Conservation (phyloP, 30 jellyfish, hydroid and myxozoan genomes). For the Aurelia aurita region DNA sequence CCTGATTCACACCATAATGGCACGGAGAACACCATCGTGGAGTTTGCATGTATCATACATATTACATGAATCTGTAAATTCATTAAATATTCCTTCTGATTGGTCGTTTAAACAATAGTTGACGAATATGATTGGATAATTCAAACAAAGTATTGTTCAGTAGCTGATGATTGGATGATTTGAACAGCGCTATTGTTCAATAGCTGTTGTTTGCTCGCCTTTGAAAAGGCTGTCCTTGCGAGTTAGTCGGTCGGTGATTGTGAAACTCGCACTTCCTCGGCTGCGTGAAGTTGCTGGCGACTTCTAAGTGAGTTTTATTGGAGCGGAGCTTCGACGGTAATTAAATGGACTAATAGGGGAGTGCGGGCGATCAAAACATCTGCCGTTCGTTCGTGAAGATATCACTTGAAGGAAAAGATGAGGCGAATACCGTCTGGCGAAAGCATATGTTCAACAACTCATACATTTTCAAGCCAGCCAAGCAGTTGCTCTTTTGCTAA, state of each 20-base stretch:
- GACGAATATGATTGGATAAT: conserved; percentile 49
- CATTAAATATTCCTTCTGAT: conserved; percentile 19
- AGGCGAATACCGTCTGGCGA: conserved; percentile 40
- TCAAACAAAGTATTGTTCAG: conserved; percentile 47
- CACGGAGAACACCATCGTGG: conserved; percentile 71
- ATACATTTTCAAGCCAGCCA: conserved; percentile 7
- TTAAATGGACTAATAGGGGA: neutral
- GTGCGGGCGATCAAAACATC: no score
- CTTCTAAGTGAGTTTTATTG: conserved; percentile 41
- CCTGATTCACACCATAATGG: conserved; percentile 37
- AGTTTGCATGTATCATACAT: conserved; percentile 83
- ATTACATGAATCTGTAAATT: conserved; percentile 41
- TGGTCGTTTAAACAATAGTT: conserved; percentile 48
- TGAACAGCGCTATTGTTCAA: conserved; percentile 42
- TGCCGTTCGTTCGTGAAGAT: no score
- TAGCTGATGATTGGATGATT: conserved; percentile 56
- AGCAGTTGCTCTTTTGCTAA: conserved; percentile 80
- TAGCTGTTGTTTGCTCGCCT: conserved; percentile 51
- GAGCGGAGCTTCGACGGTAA: conserved; percentile 19
- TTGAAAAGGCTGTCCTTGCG: conserved; percentile 44
- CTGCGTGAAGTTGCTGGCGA: conserved; percentile 86
- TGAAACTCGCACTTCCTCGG: conserved; percentile 46
- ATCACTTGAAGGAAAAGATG: conserved; percentile 17
- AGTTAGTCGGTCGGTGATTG: conserved; percentile 56
- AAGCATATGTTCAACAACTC: conserved; percentile 12